Evolutionary conservation across 2,888 invertebrate species (phyloP), one percentile per base, ranked within the genome.

Genomic region (Meliscaeva auricollis): DNA sequence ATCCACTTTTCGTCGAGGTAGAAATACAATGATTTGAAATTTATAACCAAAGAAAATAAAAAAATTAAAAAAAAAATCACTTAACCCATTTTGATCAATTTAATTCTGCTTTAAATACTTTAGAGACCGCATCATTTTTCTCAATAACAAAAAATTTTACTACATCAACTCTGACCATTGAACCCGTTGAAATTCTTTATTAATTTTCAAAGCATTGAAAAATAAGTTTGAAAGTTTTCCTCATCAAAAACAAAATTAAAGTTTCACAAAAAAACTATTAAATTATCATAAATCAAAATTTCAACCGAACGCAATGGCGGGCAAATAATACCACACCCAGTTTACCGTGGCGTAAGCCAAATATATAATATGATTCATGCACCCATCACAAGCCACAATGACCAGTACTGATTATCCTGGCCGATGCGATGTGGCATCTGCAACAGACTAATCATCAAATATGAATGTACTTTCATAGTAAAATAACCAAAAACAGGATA

Each of bases 361-460:
- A 46, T 52, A 26, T 26, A 26, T 26, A 68, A 46, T 35, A 62
- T 83, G 56, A 83, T 83, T 74, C 64, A 74, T 74, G 56, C 15
- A 70, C 41, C 78, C 78, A 69, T 68, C 68, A 69, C 13, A 13
- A 69, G 68, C 78, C 78, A 74, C 78, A 82, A 41, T 56, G 32
- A 54, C 78, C 72, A 62, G n/a, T 35, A 48, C 69, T 70, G 73
- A 69, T 74, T 52, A 73, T 68, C 69, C 41, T 30, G 20, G 48
- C 22, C n/a, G n/a, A 22, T 54, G 46, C 56, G 44, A 60, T 69
- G 50, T 70, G 30, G 74, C 64, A 83, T 83, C 79, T 64, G 79
- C 83, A 74, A 64, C 64, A 69, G 32, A 69, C 64, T 60, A 69
- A 78, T 78, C 69, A 74, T 69, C 54, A 69, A 83, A 56, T 66